phyloP scores from a whole-genome alignment of 2,113 vertebrate species.

The Aphyosemion australe region DNA sequence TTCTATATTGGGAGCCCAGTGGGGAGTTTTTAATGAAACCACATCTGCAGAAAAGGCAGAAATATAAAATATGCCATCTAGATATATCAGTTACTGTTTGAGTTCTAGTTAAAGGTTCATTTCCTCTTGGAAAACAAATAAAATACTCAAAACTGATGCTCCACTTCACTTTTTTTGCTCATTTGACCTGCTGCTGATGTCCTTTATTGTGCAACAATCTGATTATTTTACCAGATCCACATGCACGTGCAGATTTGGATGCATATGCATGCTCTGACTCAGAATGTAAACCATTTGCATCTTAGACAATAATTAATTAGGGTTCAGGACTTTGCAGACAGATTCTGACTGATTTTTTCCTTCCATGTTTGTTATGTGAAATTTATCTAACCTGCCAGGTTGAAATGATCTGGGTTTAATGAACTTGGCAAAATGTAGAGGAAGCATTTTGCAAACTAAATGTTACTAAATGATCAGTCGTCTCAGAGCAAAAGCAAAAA shows the following conservation, averaged over 20 bases:
- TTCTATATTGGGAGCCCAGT: background rate
- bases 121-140: no score
- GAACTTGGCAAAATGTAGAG: no score
- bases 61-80: no score
- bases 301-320: no score
- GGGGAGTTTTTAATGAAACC: background rate
- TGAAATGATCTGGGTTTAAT: no score
- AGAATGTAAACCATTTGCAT: no score
- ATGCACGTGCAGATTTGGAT: background rate
- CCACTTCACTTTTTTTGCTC: constrained; percentile 7
- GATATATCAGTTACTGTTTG: no score
- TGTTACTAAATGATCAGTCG: no score
- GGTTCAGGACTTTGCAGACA: background rate
- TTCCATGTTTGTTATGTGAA: background rate
- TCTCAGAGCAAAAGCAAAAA: background rate
- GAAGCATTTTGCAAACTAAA: no score
- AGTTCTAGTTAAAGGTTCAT: no score
- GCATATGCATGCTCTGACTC: no score
- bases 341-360: constrained; percentile 1
- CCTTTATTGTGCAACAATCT: background rate
- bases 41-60: background rate
- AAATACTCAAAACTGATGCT: constrained; percentile 7
- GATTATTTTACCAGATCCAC: background rate
- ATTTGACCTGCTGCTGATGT: background rate
- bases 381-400: background rate